phyloP scores from a whole-genome alignment of 1,140 invertebrate genomes.

The Drosophila sp. region DNA sequence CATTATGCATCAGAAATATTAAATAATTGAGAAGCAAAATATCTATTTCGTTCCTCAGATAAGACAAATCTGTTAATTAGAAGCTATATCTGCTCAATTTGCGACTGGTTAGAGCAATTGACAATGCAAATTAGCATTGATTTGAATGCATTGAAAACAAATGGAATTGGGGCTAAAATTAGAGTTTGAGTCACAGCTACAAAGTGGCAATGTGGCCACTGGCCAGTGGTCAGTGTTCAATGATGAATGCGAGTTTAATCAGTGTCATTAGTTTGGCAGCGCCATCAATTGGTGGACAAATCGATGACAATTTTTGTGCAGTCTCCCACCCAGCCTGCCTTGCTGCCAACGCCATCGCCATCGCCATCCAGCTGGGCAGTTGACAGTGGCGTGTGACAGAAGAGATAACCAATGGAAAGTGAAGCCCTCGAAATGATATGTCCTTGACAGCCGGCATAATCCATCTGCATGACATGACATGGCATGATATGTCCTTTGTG shows the following conservation, averaged over 20 bases:
- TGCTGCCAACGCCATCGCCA: background rate
- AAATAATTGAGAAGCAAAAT: too few relatives aligned
- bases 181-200: conserved; percentile 6
- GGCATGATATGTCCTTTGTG: conserved; percentile 50
- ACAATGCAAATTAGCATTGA: background rate
- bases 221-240: conserved; percentile 18
- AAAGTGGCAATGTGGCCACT: conserved; percentile 15
- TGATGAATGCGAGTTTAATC: conserved; percentile 67
- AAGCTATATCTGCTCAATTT: too few relatives aligned
- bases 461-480: conserved; percentile 51
- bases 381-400: conserved; percentile 39
- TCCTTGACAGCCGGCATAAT: conserved; percentile 67
- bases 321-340: background rate
- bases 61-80: too few relatives aligned
- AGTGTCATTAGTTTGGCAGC: conserved; percentile 50
- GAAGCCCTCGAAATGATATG: conserved; percentile 39
- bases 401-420: conserved; percentile 50
- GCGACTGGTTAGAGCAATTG: too few relatives aligned
- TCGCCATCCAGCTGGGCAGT: conserved; percentile 31
- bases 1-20: too few relatives aligned
- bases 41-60: too few relatives aligned
- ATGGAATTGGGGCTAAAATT: conserved; percentile 4
- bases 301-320: conserved; percentile 10
- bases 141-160: background rate
- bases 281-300: conserved; percentile 43